Evolutionary conservation across 92 coral and sea anemone genomes (phyloP), one percentile per base, ranked within the genome.

Genomic region (Palythoa grandis): DNA sequence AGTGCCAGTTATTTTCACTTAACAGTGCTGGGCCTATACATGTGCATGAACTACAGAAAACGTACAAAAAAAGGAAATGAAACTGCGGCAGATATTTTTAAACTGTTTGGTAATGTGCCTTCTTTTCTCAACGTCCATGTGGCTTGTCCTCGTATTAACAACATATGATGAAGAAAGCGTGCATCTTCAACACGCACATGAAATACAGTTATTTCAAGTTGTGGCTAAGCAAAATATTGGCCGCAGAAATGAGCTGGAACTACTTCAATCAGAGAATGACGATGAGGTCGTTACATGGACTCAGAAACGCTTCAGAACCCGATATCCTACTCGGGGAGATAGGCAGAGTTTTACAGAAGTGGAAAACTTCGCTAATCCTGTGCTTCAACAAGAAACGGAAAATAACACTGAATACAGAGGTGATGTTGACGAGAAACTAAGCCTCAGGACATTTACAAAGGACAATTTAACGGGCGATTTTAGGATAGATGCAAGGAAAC

Each of bases 81-180:
- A 68, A 24, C 74, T 5, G 22, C 40, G 74, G 47, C 0, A 65
- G 9, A 22, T 52, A 5, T 66, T 60, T 67, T 52, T 48, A 53
- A 80, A 67, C 3, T 63, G 47, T 70, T 43, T 66, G 22, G 60
- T 17, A 19, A 2, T 14, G 43, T 65, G 61, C 58, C 48, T 80
- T 22, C 16, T 80, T 20, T 16, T 20, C 5, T 17, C 85, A 67
- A 43, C 19, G 3, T 37, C 19, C 2, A 22, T 52, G 63, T 80
- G 85, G 85, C 50, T 23, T 65, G 40, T 80, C 17, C 39, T 80
- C 11, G 72, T 20, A 8, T 25, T 24, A 24, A 53, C 85, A 22
- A 20, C 7, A 22, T 19, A 48, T 47, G 40, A 47, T 7, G 17
- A 29, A 19, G 85, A 66, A 52, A 47, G 66, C 52, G 23, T 23